Base-by-base conservation (phyloP, 1,140 invertebrate species). In the Macrobrachium nipponense region DNA sequence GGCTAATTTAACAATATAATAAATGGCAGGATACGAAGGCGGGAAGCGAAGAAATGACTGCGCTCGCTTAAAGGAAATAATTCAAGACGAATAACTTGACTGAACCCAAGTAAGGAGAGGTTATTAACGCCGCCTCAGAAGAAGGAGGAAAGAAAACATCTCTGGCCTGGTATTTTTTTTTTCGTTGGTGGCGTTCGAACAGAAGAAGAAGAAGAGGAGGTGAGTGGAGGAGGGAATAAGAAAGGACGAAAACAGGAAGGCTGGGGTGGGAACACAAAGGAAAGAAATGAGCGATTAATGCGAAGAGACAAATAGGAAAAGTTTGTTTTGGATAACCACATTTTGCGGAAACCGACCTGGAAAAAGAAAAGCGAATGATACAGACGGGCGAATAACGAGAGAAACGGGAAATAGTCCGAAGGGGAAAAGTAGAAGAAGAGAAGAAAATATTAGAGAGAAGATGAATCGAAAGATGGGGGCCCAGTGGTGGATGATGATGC, bases 371-470 rank as follows among this genome's bases (percentile, higher is more conserved):
- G 75, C 1, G 43, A 77, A n/a, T 15, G 27, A 51, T 5, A 44
- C 2, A 76, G 12, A 23, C 0, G 4, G 76, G 60, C 44, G n/a
- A 51, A 59, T 17, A 77, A n/a, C 17, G 51, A 77, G 75, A 77
- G 51, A 77, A 18, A 77, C 15, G 59, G 75, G 11, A 77, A 20
- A 77, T 36, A 4, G 27, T 2, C 27, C 27, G 76, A 78, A 23
- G 60, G 76, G 60, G 58, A 79, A 20, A 62, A 60, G 27, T 18
- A 62, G 20, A 62, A 10, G 23, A 62, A 76, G 27, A 76, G 36
- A 44, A 76, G 73, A 76, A 43, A 76, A 43, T 12, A 36, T 23
- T n/a, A 75, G 72, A 75, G 27, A 76, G 73, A 76, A 27, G 10
- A 27, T 20, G 64, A 66, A 27, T 7, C 6, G 11, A 11, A 10